Percentiles rank a stretch among this genome's conserved stretches.
These are phyloP conservation scores for Hydrophis major DNA, from an alignment of 2,797 vertebrate genomes.

Conservation along the genomic window DNA sequence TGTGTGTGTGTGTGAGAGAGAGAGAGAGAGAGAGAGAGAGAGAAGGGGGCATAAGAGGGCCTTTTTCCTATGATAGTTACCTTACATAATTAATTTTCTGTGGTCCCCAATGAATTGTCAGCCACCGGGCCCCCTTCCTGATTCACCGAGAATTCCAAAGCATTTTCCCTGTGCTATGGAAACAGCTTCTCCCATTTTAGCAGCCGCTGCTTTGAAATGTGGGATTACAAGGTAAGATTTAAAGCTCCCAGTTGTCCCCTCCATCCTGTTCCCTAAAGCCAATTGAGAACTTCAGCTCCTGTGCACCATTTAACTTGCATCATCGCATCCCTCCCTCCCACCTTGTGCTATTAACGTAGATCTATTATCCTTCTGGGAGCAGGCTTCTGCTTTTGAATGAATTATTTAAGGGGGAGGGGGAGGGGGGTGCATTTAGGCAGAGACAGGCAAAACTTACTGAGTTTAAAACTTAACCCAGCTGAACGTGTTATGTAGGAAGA, in stretches of 20 bases:
- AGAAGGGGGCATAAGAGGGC: background rate
- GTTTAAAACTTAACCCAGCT: background rate
- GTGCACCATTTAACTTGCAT: background rate
- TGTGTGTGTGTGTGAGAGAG: background rate
- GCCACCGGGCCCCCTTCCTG: background rate
- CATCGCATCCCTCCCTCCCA: background rate
- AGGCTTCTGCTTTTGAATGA: background rate
- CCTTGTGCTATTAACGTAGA: background rate
- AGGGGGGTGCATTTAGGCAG: background rate
- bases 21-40: background rate
- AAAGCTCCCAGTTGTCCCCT: background rate
- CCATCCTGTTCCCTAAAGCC: conserved; percentile 14
- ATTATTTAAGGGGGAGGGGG: background rate
- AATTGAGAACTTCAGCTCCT: background rate
- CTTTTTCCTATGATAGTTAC: background rate
- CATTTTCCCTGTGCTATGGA: background rate
- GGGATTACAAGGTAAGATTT: background rate
- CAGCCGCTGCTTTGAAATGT: background rate
- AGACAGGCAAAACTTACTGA: background rate
- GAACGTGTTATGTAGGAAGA: background rate
- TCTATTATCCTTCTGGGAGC: background rate
- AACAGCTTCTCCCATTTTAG: background rate
- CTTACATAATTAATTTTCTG: background rate
- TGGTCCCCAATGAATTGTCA: background rate
- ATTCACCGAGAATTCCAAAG: background rate